Conservation (phyloP, 2,113 vertebrate species). For the Hypocryptadius cinnamomeus region DNA sequence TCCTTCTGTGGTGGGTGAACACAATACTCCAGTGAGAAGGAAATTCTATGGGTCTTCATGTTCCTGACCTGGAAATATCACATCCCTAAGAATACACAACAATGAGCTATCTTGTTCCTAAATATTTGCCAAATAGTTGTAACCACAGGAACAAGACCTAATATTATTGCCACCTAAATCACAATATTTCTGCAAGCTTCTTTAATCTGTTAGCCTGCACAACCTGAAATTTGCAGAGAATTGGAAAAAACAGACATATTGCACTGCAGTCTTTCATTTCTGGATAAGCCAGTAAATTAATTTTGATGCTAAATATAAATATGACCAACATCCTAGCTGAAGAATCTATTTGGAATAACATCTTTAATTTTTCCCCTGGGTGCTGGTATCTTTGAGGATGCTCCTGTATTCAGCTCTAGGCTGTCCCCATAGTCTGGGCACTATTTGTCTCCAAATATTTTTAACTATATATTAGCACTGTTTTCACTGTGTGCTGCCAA, state of each 20-base stretch:
- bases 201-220: not conserved
- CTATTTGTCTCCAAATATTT: constrained; percentile 42
- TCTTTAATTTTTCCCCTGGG: not conserved
- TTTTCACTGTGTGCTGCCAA: constrained; percentile 19
- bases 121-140: not conserved
- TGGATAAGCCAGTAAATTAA: not conserved
- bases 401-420: not conserved
- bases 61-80: not conserved
- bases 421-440: not conserved
- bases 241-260: not conserved
- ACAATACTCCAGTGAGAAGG: not conserved
- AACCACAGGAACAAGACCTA: not conserved
- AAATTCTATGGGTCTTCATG: not conserved
- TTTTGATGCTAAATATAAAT: not conserved
- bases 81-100: not conserved
- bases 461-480: constrained; percentile 14
- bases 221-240: not conserved
- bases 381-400: not conserved
- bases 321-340: not conserved
- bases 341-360: not conserved
- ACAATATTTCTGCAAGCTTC: not conserved
- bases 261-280: not conserved
- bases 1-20: not conserved
- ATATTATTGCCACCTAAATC: not conserved
- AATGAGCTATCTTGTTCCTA: not conserved